Conservation (phyloP, 2,888 invertebrate species). For the Steinernema hermaphroditum region DNA sequence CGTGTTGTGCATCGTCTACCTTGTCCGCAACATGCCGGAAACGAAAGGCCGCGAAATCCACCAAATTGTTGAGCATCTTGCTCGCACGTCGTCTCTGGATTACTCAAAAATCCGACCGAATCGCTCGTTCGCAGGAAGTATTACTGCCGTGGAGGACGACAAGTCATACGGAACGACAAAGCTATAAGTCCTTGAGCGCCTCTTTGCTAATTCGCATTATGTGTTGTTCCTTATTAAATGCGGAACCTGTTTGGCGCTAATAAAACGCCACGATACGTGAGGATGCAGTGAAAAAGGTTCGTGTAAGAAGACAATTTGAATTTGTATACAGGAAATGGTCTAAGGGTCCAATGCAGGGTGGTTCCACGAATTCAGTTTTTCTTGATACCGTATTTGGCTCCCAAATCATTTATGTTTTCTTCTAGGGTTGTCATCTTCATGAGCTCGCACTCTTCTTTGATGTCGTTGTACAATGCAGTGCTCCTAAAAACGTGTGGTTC, state of each 20-base stretch:
- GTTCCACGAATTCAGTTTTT: slow-evolving; percentile 3
- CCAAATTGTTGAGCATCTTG: slow-evolving; percentile 39
- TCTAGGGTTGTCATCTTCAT: slow-evolving; percentile 40
- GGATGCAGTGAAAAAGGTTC: too few species aligned
- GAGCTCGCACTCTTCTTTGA: slow-evolving; percentile 48
- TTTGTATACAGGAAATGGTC: too few species aligned
- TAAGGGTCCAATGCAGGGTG: too few species aligned
- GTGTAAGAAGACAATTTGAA: too few species aligned
- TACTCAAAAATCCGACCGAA: slow-evolving; percentile 1
- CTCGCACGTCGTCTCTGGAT: neutral
- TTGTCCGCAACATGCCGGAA: slow-evolving; percentile 46
- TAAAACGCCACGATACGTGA: too few species aligned
- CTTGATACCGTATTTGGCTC: slow-evolving; percentile 3
- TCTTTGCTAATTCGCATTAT: neutral
- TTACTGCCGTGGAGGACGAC: neutral
- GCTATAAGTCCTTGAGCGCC: neutral
- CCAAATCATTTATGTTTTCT: slow-evolving; percentile 33
- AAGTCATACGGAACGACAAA: slow-evolving; percentile 15
- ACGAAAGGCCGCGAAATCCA: slow-evolving; percentile 52
- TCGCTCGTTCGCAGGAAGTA: neutral
- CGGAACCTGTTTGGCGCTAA: neutral
- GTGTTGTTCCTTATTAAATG: neutral
- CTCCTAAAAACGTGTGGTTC: slow-evolving; percentile 19
- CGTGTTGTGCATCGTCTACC: slow-evolving; percentile 43
- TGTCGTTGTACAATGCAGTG: slow-evolving; percentile 53